Evolutionary conservation across 2,113 vertebrate genomes (phyloP).

Genomic region (Poecile atricapillus): DNA sequence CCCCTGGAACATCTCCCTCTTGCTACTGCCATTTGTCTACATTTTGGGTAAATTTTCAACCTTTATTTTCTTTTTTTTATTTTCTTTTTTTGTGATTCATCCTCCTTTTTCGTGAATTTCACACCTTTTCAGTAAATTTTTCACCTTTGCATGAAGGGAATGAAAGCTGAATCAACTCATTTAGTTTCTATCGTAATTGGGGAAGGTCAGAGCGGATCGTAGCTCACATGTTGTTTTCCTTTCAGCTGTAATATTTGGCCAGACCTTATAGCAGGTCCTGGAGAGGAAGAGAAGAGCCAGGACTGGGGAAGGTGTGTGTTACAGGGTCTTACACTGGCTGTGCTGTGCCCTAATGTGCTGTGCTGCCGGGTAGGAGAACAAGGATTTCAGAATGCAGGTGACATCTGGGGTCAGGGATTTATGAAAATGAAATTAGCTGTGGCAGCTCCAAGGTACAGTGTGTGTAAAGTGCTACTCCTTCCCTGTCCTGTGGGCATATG

Average conservation of each 20-base stretch:
- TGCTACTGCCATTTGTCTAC: background rate
- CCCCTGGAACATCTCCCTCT: background rate
- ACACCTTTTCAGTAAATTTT: background rate
- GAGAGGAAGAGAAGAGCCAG: background rate
- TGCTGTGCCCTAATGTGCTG: background rate
- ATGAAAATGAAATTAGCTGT: conserved; percentile 1
- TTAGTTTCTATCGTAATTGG: background rate
- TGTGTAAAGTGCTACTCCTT: background rate
- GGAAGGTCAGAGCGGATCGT: background rate
- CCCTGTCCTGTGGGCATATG: background rate
- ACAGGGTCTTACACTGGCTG: background rate
- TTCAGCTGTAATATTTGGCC: background rate
- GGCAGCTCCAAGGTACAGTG: background rate
- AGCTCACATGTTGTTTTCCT: background rate
- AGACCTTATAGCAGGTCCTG: background rate
- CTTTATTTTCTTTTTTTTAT: background rate
- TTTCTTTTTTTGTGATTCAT: background rate
- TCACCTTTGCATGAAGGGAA: background rate
- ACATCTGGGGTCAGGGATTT: conserved; percentile 2
- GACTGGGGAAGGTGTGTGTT: background rate
- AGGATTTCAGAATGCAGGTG: background rate
- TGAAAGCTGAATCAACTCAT: background rate
- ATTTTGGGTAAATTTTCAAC: background rate
- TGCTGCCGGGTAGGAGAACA: background rate
- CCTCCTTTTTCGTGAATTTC: background rate